Evolutionary conservation across 1,140 invertebrate species (phyloP).

Genomic region (Euwallacea similis): DNA sequence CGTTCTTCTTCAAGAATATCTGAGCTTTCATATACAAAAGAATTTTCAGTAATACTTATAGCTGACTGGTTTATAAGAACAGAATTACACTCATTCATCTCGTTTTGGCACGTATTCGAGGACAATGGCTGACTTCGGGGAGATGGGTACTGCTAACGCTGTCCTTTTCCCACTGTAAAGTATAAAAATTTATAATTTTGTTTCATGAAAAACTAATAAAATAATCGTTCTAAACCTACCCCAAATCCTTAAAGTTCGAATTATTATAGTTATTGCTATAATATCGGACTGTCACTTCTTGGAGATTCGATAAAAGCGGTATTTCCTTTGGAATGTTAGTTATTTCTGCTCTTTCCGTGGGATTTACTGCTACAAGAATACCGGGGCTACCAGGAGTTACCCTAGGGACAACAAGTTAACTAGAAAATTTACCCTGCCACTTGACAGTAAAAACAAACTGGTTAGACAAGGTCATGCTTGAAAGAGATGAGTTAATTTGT

Average conservation of each 20-base stretch:
- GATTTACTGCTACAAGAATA: conserved; percentile 67
- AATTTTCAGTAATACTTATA: no score
- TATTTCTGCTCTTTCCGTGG: conserved; percentile 53
- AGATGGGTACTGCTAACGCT: conserved; percentile 49
- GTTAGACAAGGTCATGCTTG: no score
- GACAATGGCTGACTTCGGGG: conserved; percentile 55
- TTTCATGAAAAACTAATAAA: background rate
- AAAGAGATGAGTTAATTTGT: no score
- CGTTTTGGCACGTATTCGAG: conserved; percentile 56
- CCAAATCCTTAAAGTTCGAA: conserved; percentile 45
- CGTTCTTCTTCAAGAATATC: no score
- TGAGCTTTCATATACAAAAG: no score
- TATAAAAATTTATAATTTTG: conserved; percentile 2
- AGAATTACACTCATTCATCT: conserved; percentile 32
- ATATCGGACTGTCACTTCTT: conserved; percentile 61
- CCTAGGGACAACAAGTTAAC: conserved; percentile 52
- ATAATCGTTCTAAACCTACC: conserved; percentile 51
- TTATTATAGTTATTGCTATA: conserved; percentile 60
- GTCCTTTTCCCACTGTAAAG: conserved; percentile 48
- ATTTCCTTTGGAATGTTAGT: conserved; percentile 57
- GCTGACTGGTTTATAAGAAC: no score
- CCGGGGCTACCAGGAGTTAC: conserved; percentile 70
- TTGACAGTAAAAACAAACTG: no score
- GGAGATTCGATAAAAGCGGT: conserved; percentile 52
- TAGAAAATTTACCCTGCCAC: no score